A percentile compares a stretch with the other conserved stretches of the same genome.
Conservation (phyloP, 2,888 invertebrate genomes). For the Drosophila pegasa region DNA sequence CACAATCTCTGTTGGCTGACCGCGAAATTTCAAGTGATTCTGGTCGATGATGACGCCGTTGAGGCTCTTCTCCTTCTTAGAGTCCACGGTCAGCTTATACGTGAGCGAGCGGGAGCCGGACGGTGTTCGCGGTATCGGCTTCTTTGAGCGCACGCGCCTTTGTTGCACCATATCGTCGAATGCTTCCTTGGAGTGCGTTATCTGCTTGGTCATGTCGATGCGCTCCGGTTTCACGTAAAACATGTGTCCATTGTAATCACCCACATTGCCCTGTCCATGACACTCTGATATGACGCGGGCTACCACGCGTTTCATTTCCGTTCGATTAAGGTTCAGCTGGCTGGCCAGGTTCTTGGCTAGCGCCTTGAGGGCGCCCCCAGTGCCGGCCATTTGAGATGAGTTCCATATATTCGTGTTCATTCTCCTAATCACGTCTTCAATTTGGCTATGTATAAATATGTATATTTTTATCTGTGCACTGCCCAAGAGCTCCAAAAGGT, state of each 20-base stretch:
- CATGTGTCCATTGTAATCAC: slow-evolving; percentile 54
- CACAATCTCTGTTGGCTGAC: slow-evolving; percentile 20
- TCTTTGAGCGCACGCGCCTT: neutral
- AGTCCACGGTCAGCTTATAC: slow-evolving; percentile 14
- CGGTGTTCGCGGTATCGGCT: neutral
- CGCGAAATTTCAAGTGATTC: slow-evolving; percentile 21
- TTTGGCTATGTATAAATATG: slow-evolving; percentile 5
- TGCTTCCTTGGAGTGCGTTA: slow-evolving; percentile 64
- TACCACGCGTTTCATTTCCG: slow-evolving; percentile 54
- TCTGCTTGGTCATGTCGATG: slow-evolving; percentile 52
- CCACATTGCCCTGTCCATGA: slow-evolving; percentile 50
- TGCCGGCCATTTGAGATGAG: slow-evolving; percentile 43
- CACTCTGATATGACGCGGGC: slow-evolving; percentile 61
- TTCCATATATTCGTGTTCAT: slow-evolving; percentile 60
- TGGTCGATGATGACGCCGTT: slow-evolving; percentile 44
- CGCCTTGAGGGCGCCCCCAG: slow-evolving; percentile 60
- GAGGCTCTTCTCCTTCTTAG: slow-evolving; percentile 12
- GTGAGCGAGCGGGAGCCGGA: neutral
- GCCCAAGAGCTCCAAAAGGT: neutral
- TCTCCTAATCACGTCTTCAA: neutral
- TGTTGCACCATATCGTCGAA: slow-evolving; percentile 54
- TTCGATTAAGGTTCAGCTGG: slow-evolving; percentile 45
- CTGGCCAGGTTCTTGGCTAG: slow-evolving; percentile 60
- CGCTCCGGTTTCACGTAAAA: slow-evolving; percentile 58
- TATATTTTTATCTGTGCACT: neutral